Conservation (phyloP, 2,113 vertebrate genomes). For the Talpa occidentalis region DNA sequence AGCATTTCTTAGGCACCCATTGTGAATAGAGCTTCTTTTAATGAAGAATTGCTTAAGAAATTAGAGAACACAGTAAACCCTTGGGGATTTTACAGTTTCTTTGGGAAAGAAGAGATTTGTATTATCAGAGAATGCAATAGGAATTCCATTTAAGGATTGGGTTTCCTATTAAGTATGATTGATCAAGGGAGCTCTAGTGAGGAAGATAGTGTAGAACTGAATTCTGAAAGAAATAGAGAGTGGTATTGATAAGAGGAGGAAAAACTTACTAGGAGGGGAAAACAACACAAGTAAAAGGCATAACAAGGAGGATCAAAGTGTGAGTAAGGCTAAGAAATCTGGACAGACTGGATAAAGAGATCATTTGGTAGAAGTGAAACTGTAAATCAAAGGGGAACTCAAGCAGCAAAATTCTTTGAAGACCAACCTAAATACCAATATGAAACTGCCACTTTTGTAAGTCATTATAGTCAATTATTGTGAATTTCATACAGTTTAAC, state of each 20-base stretch:
- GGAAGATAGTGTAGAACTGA: neutral
- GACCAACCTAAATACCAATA: neutral
- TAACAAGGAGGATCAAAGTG: neutral
- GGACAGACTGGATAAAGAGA: neutral
- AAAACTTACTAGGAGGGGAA: neutral
- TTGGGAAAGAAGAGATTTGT: neutral
- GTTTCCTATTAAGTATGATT: neutral
- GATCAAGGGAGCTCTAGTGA: neutral
- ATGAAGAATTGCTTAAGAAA: constrained; percentile 1
- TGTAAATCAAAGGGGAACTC: neutral
- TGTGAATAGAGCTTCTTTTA: neutral
- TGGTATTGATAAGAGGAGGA: neutral
- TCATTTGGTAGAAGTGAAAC: neutral
- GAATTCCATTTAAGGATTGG: neutral
- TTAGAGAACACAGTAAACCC: neutral
- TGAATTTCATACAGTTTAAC: neutral
- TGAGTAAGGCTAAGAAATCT: neutral
- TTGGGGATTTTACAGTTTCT: neutral
- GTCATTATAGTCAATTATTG: neutral
- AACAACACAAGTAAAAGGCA: neutral
- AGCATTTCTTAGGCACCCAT: neutral
- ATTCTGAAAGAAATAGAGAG: neutral
- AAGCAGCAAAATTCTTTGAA: neutral
- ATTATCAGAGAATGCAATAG: neutral
- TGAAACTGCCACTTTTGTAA: neutral